These are phyloP conservation scores for Drosophila rubida DNA, from an alignment of 2,888 invertebrate genomes.

Conservation along the genomic window DNA sequence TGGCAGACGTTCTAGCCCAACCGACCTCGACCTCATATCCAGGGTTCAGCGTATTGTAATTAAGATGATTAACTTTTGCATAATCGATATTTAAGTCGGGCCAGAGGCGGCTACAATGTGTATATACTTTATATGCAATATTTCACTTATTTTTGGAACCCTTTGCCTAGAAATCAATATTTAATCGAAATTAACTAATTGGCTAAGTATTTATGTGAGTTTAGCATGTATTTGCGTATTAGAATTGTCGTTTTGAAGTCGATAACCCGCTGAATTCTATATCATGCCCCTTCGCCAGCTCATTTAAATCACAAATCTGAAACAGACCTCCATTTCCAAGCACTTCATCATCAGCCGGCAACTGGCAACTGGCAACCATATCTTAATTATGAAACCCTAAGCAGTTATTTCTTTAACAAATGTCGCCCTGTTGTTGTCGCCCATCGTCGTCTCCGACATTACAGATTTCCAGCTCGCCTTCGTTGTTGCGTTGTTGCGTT, in stretches of 20 bases:
- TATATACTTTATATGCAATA: neutral
- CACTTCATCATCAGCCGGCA: conserved; percentile 36
- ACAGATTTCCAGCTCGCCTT: conserved; percentile 65
- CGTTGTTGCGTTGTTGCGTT: conserved; percentile 19
- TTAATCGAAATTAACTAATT: no score
- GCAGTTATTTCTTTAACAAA: conserved; percentile 64
- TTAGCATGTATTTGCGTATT: neutral
- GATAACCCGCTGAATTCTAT: neutral
- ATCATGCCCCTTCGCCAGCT: neutral
- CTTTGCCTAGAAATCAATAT: no score
- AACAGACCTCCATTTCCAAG: conserved; percentile 49
- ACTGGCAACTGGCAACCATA: conserved; percentile 37
- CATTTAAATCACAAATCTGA: conserved; percentile 11
- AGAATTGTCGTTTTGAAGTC: neutral
- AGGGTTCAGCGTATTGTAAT: conserved; percentile 45
- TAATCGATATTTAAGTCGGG: conserved; percentile 42
- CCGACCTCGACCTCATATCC: conserved; percentile 20
- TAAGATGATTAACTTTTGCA: conserved; percentile 75
- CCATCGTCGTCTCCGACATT: conserved; percentile 37
- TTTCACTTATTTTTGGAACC: neutral
- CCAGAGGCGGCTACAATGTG: neutral
- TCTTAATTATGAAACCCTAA: conserved; percentile 73
- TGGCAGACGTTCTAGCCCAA: conserved; percentile 30
- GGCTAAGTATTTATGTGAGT: neutral
- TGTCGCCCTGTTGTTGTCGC: conserved; percentile 57